Conservation (phyloP, 2,888 invertebrate genomes). For the Chironomus tentans region DNA sequence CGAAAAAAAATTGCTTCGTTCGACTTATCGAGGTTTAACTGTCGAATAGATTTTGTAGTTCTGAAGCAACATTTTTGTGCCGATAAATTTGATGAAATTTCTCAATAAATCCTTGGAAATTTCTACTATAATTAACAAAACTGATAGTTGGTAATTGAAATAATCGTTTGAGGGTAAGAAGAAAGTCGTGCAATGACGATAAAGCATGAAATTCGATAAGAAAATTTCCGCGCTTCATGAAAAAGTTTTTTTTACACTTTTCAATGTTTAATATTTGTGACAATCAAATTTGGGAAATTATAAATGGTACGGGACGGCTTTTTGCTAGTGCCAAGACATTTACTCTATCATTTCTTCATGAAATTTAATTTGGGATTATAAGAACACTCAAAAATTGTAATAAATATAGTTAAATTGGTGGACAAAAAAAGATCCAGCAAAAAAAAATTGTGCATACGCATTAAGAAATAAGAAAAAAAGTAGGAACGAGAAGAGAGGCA, state of each 20-base stretch:
- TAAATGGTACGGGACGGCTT: not conserved
- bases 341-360: not conserved
- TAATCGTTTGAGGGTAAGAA: not conserved
- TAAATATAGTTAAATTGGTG: not conserved
- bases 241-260: not conserved
- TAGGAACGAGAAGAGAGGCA: not conserved
- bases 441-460: not conserved
- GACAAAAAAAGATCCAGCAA: not conserved
- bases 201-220: not conserved
- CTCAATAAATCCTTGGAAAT: not conserved
- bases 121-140: not conserved
- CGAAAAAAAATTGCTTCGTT: too few species aligned
- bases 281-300: not conserved
- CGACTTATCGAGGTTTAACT: too few species aligned
- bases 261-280: not conserved
- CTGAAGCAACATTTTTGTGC: not conserved
- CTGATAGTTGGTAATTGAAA: not conserved
- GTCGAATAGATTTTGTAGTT: not conserved
- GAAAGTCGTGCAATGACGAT: not conserved
- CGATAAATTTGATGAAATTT: not conserved
- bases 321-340: not conserved
- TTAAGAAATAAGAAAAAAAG: not conserved
- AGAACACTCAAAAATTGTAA: not conserved
- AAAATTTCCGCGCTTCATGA: conserved; percentile 9
- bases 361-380: not conserved